A percentile compares a stretch with the other conserved stretches of the same genome.
Evolutionary conservation across 2,113 vertebrate genomes (phyloP).

Genomic region (Taxidea taxus): DNA sequence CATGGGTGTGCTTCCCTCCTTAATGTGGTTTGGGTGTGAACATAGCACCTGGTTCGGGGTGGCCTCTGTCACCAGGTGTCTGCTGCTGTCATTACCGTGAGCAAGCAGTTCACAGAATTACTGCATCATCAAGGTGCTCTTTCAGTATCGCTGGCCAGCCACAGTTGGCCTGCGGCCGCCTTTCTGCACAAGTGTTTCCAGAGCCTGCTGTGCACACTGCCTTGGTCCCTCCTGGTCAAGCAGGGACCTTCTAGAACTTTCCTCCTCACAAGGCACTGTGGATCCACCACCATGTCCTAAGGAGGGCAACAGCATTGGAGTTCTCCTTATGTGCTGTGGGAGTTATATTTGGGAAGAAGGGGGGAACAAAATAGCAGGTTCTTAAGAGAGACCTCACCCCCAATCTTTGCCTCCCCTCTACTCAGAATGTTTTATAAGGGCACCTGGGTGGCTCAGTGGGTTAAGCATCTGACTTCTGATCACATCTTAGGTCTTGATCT

Average conservation of each 20-base stretch:
- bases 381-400: not conserved
- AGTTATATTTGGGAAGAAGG: not conserved
- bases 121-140: accelerated
- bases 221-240: accelerated
- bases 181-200: not conserved
- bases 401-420: accelerated
- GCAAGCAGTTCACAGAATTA: accelerated
- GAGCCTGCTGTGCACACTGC: accelerated
- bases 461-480: not conserved
- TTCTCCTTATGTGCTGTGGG: accelerated
- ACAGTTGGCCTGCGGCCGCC: accelerated
- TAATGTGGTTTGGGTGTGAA: accelerated
- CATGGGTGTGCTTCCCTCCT: accelerated
- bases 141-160: accelerated
- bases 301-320: accelerated
- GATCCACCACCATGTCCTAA: accelerated
- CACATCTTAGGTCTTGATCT: not conserved
- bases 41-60: accelerated
- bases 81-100: too few relatives aligned
- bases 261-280: accelerated
- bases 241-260: accelerated
- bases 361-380: not conserved
- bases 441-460: not conserved
- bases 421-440: not conserved
- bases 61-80: not conserved